These are phyloP conservation scores for Microtus ochrogaster DNA, from an alignment of 2,113 vertebrate genomes.

Conservation along the genomic window DNA sequence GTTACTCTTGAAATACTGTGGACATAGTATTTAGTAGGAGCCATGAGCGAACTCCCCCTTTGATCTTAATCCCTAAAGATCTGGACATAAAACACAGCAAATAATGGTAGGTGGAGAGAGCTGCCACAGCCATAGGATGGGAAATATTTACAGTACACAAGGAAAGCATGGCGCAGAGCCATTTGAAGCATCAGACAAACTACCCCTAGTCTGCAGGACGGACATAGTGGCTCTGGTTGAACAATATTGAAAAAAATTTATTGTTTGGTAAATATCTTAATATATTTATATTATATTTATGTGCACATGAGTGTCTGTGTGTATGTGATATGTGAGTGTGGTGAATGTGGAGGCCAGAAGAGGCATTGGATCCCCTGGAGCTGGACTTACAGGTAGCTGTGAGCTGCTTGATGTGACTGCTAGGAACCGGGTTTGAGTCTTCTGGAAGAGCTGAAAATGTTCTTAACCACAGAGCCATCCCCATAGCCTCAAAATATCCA, in stretches of 20 bases:
- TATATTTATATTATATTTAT: not conserved
- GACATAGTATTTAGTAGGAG: not conserved
- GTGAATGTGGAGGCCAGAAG: no score
- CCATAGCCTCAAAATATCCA: not conserved
- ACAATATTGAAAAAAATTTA: not conserved
- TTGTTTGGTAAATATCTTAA: not conserved
- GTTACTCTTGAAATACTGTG: not conserved
- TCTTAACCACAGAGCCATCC: not conserved
- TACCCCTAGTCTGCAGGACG: not conserved
- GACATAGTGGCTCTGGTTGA: not conserved
- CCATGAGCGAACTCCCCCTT: not conserved
- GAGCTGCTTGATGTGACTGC: no score
- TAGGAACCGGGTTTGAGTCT: not conserved
- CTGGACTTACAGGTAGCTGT: not conserved
- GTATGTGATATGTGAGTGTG: not conserved
- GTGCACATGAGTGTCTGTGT: not conserved
- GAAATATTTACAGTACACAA: not conserved
- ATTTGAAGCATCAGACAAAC: not conserved
- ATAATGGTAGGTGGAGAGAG: not conserved
- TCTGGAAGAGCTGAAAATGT: not conserved
- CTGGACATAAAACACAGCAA: not conserved
- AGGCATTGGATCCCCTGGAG: not conserved
- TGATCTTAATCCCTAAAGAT: not conserved
- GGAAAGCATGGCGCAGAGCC: not conserved
- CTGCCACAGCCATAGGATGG: not conserved